A percentile compares a stretch with the other conserved stretches of the same genome.
Evolutionary conservation across 1,140 invertebrate species (phyloP).

Genomic region (Heliconius congener): DNA sequence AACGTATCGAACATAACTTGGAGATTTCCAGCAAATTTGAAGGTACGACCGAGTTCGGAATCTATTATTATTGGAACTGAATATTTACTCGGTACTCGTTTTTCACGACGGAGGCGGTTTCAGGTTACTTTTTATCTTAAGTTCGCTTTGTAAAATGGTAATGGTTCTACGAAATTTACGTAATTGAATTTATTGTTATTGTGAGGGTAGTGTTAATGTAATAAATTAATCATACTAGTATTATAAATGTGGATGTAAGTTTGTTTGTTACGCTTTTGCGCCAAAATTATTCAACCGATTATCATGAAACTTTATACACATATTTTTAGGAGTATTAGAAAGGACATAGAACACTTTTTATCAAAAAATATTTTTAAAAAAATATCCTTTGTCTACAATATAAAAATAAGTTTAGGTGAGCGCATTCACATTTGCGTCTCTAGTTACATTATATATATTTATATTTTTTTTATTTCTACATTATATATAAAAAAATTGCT

Average conservation of each 20-base stretch:
- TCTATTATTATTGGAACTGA: conserved; percentile 35
- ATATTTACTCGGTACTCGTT: conserved; percentile 20
- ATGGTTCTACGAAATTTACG: conserved; percentile 9
- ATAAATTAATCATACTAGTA: neutral
- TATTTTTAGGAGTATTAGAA: too few species aligned
- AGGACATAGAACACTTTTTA: too few species aligned
- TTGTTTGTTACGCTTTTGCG: neutral
- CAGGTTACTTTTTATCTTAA: conserved; percentile 3
- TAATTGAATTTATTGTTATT: neutral
- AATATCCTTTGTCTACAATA: too few species aligned
- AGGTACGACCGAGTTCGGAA: conserved; percentile 25
- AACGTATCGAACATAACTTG: conserved; percentile 23
- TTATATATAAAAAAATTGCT: too few species aligned
- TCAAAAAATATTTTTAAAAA: too few species aligned
- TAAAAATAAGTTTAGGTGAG: too few species aligned
- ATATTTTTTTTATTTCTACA: too few species aligned
- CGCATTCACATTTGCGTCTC: too few species aligned
- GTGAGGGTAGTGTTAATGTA: neutral
- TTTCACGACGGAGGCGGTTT: neutral
- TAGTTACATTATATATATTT: too few species aligned
- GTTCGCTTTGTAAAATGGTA: neutral
- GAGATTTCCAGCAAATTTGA: conserved; percentile 30
- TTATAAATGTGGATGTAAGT: neutral
- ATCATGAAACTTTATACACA: too few species aligned
- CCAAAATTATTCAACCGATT: too few species aligned